phyloP scores from a whole-genome alignment of 2,888 invertebrate species.

The Caenorhabditis sp. region DNA sequence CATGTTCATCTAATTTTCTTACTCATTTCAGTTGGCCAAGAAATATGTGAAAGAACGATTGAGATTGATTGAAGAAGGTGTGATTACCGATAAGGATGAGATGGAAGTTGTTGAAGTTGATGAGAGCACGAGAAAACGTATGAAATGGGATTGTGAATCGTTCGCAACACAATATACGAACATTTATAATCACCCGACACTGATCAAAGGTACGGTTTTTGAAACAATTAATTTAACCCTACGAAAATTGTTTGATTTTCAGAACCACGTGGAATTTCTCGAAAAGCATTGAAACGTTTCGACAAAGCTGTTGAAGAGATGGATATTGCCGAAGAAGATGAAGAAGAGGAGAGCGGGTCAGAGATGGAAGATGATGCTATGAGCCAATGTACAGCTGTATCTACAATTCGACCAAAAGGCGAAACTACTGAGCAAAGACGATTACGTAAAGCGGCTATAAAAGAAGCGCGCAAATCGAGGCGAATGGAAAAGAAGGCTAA shows the following conservation, averaged over 20 bases:
- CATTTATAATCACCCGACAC: conserved; percentile 88
- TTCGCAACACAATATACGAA: conserved; percentile 82
- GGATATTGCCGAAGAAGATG: conserved; percentile 37
- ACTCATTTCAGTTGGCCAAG: conserved; percentile 37
- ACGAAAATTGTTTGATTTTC: conserved; percentile 16
- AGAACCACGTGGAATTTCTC: conserved; percentile 61
- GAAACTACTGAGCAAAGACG: conserved; percentile 85
- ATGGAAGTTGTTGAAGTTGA: conserved; percentile 55
- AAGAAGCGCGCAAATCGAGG: conserved; percentile 77
- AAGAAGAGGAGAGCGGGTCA: conserved; percentile 39
- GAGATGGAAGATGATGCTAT: conserved; percentile 35
- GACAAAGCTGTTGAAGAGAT: conserved; percentile 52
- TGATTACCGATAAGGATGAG: conserved; percentile 48
- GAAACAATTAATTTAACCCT: too few relatives aligned
- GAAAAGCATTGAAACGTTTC: conserved; percentile 43
- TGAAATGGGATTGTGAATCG: conserved; percentile 69
- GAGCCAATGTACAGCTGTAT: conserved; percentile 17
- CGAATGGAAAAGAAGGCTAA: conserved; percentile 65
- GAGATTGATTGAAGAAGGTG: conserved; percentile 49
- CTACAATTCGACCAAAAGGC: conserved; percentile 76
- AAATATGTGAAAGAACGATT: conserved; percentile 49
- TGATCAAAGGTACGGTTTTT: conserved; percentile 76
- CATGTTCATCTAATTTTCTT: neutral
- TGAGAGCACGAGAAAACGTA: conserved; percentile 42
- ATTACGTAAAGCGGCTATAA: conserved; percentile 82